These are phyloP conservation scores for Archips crataeganus DNA, from an alignment of 2,888 invertebrate genomes.

Conservation along the genomic window DNA sequence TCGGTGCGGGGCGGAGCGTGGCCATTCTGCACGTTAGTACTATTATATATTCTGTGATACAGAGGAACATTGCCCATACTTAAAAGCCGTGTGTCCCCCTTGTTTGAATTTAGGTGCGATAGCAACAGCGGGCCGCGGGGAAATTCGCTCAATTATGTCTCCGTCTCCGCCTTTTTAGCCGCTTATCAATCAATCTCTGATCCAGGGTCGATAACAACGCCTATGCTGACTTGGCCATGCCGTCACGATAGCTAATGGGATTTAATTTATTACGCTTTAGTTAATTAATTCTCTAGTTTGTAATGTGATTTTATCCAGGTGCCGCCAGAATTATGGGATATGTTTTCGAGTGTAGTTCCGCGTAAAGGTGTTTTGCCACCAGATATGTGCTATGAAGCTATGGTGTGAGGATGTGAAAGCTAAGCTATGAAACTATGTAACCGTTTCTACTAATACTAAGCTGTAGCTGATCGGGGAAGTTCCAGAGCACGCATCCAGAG, in stretches of 20 bases:
- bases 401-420: too few species aligned
- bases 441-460: too few species aligned
- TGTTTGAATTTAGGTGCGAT: conserved; percentile 60
- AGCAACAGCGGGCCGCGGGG: conserved; percentile 64
- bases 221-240: conserved; percentile 55
- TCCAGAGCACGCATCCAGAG: too few species aligned
- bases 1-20: too few species aligned
- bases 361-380: too few species aligned
- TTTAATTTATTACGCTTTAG: conserved; percentile 61
- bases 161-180: conserved; percentile 78
- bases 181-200: conserved; percentile 83
- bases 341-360: background rate
- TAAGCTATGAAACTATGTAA: too few species aligned
- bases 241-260: conserved; percentile 57
- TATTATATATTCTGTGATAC: too few species aligned
- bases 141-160: conserved; percentile 83
- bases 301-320: too few species aligned
- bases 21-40: too few species aligned
- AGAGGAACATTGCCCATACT: background rate
- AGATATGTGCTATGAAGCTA: too few species aligned
- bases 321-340: background rate
- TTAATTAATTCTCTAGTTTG: conserved; percentile 41
- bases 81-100: conserved; percentile 58
- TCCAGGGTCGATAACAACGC: conserved; percentile 71
- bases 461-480: too few species aligned